Percentiles rank a stretch among this genome's conserved stretches.
phyloP scores from a whole-genome alignment of 1,140 invertebrate species.

The Caligus rogercresseyi region DNA sequence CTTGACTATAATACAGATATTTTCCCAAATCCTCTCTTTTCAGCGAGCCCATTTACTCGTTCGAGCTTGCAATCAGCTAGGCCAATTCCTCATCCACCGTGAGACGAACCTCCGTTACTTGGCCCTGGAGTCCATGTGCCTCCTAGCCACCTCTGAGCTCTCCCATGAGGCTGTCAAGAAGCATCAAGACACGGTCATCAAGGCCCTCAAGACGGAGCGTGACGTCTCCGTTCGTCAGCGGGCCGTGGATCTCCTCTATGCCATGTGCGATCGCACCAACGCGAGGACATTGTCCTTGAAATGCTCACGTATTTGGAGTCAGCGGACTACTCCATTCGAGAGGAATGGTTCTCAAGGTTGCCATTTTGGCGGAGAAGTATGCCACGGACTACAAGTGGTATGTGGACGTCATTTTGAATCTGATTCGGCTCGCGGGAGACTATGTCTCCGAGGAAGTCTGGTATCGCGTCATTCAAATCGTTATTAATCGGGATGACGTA shows the following conservation, averaged over 20 bases:
- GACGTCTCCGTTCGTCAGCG: conserved; percentile 96
- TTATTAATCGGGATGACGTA: conserved; percentile 97
- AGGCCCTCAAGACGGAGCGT: conserved; percentile 98
- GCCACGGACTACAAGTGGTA: conserved; percentile 98
- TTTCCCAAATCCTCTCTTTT: conserved; percentile 23
- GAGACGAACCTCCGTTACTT: conserved; percentile 97
- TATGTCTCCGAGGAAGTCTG: conserved; percentile 90
- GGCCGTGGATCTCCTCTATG: conserved; percentile 96
- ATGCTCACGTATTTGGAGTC: conserved; percentile 98
- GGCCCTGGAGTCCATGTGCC: conserved; percentile 97
- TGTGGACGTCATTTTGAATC: conserved; percentile 96
- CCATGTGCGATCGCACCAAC: conserved; percentile 99
- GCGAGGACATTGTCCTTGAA: conserved; percentile 97
- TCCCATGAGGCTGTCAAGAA: conserved; percentile 99
- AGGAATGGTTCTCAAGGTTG: conserved; percentile 99
- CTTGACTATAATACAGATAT: too few relatives aligned
- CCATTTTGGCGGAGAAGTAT: conserved; percentile 98
- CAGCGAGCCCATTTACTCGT: conserved; percentile 88
- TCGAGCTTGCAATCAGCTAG: conserved; percentile 64
- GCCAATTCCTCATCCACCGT: conserved; percentile 31
- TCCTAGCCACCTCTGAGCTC: conserved; percentile 95
- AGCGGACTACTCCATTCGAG: conserved; percentile 97
- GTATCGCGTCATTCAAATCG: conserved; percentile 99
- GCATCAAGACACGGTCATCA: conserved; percentile 97
- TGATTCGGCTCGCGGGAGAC: conserved; percentile 97